Percentiles rank a stretch among this genome's conserved stretches.
phyloP scores from a whole-genome alignment of 2,888 invertebrate genomes.

The Polietes domitor region DNA sequence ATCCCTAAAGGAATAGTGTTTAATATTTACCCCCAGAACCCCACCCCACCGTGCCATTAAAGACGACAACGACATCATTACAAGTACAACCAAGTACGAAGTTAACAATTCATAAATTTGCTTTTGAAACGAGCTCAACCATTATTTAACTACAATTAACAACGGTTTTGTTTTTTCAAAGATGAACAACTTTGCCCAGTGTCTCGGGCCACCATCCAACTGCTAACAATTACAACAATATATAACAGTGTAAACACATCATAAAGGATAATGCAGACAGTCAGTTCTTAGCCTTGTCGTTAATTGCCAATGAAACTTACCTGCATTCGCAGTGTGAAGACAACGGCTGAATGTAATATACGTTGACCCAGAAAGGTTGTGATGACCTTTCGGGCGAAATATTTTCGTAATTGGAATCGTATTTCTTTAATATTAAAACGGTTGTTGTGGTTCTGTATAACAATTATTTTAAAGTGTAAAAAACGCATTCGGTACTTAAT shows the following conservation, averaged over 20 bases:
- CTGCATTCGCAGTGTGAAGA: background rate
- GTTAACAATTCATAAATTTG: too few species aligned
- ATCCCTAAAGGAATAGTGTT: too few species aligned
- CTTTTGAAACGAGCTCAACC: too few species aligned
- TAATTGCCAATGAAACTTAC: background rate
- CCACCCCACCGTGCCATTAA: too few species aligned
- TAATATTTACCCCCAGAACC: too few species aligned
- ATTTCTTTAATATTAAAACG: background rate
- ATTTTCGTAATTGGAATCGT: conserved; percentile 8
- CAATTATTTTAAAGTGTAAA: background rate
- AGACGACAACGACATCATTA: too few species aligned
- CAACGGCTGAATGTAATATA: background rate
- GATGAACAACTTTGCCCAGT: background rate
- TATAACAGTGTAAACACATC: too few species aligned
- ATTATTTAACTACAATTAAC: too few species aligned
- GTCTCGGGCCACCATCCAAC: background rate
- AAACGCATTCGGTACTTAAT: background rate
- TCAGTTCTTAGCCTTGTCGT: background rate
- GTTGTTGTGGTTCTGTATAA: background rate
- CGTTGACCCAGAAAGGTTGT: background rate
- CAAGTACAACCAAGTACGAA: too few species aligned
- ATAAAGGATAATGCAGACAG: too few species aligned
- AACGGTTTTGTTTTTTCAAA: too few species aligned
- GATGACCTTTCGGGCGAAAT: background rate
- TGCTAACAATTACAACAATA: background rate